Conservation (phyloP, 1,140 invertebrate genomes). For the Nomia melanderi region DNA sequence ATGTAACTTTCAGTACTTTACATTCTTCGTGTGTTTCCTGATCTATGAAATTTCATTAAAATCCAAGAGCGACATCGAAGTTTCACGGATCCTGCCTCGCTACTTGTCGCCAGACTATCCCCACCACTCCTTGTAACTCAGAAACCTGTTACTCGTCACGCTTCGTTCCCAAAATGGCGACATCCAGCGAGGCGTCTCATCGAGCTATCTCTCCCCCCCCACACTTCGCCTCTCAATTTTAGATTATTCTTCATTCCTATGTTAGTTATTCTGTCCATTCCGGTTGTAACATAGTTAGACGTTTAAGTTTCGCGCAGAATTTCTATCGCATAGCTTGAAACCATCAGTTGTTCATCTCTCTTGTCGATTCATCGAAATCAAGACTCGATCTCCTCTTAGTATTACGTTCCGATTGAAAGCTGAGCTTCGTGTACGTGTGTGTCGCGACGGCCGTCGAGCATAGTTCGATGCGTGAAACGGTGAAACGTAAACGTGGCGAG, state of each 20-base stretch:
- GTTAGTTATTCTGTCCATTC: constrained; percentile 29
- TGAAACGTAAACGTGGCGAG: no score
- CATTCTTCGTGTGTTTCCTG: no score
- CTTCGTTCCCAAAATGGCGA: no score
- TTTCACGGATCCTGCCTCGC: no score
- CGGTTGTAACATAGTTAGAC: constrained; percentile 24
- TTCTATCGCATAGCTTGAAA: not conserved
- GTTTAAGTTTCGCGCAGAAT: constrained; percentile 14
- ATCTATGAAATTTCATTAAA: no score
- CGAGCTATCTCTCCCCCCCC: not conserved
- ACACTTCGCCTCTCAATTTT: not conserved
- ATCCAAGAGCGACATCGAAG: no score
- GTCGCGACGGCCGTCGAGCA: constrained; percentile 7
- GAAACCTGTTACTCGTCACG: no score
- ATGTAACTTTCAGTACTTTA: no score
- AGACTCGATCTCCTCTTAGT: not conserved
- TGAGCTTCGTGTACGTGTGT: constrained; percentile 1
- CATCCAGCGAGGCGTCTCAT: no score
- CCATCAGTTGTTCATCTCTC: not conserved
- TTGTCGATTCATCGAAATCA: not conserved
- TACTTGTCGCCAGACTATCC: no score
- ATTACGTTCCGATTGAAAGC: constrained; percentile 14
- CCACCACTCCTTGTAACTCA: no score
- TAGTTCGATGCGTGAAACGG: not conserved
- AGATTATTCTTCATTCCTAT: constrained; percentile 25